Evolutionary conservation across 2,797 vertebrate species (phyloP).

Genomic region (Sebastes miniatus): DNA sequence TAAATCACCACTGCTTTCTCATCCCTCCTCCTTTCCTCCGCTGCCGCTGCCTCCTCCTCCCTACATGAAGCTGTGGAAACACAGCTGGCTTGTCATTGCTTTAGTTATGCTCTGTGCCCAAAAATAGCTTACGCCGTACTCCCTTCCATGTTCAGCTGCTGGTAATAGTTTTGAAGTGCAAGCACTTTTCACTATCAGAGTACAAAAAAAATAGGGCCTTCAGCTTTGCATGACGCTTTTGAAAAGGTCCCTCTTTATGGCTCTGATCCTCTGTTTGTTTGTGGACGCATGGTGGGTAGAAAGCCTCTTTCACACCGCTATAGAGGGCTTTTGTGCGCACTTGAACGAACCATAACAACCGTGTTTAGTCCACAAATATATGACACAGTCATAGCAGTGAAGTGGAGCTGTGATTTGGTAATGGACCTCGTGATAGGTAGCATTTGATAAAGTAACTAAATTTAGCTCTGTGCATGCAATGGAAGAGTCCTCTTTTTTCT

Average conservation of each 20-base stretch:
- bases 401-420: neutral
- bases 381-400: neutral
- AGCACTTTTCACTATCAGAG: slow-evolving; percentile 39
- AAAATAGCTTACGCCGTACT: slow-evolving; percentile 56
- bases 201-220: neutral
- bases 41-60: slow-evolving; percentile 15
- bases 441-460: neutral
- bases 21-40: neutral
- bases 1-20: slow-evolving; percentile 42
- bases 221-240: slow-evolving; percentile 6
- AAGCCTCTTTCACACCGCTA: slow-evolving; percentile 57
- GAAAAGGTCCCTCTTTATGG: slow-evolving; percentile 29
- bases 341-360: slow-evolving; percentile 32
- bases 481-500: neutral
- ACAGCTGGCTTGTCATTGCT: slow-evolving; percentile 72
- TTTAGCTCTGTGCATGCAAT: neutral
- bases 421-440: neutral
- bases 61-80: slow-evolving; percentile 65
- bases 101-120: slow-evolving; percentile 45
- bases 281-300: slow-evolving; percentile 37
- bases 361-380: slow-evolving; percentile 41
- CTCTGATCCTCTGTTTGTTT: slow-evolving; percentile 67
- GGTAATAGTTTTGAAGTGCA: slow-evolving; percentile 46
- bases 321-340: slow-evolving; percentile 50
- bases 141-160: slow-evolving; percentile 47